Base-by-base conservation (phyloP, 37 sponge, comb jelly and placozoan species). In the Haliclona indistincta region DNA sequence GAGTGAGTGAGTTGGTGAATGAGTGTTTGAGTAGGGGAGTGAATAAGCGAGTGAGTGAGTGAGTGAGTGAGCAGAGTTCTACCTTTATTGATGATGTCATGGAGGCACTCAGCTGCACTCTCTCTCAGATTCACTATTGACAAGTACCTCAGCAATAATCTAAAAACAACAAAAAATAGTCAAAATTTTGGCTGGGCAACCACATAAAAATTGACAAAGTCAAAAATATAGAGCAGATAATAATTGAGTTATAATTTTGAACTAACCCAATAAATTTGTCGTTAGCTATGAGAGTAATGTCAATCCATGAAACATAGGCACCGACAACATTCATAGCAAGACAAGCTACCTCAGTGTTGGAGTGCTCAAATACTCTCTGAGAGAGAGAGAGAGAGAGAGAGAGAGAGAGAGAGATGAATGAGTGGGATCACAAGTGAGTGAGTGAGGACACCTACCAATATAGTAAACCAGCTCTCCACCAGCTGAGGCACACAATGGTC, bases 71-170 rank as follows among this genome's bases (percentile, higher is more conserved):
- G 15, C 65, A 22, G 20, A 22, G 22, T 35, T 40, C 40, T 54
- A 93, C 95, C 95, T 83, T 94, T 94, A 41, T 64, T 81, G 44
- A 94, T 44, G 22, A 94, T 90, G 32, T 90, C 91, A 64, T 70
- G 76, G 1, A 94, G 73, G 47, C 91, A 90, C 28, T 82, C 84
- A 22, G 79, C 80, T 23, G 95, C 82, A 61, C 81, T 71, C 54
- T 94, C 95, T 35, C 91, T 69, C 42, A 94, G 67, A 8, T 38
- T 29, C 1, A 6, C 30, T 5, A 90, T 80, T 43, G 69, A 54
- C 63, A 94, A 33, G 62, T 75, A 94, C 84, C 76, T 74, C 68
- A 94, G 54, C 60, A 94, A 56, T 54, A 82, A 54, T n/a, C 95
- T 94, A 38, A 28, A 73, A 47, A 10, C 10, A 17, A 47, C 10